phyloP scores from a whole-genome alignment of 2,797 vertebrate species.

The Caiman crocodilus region DNA sequence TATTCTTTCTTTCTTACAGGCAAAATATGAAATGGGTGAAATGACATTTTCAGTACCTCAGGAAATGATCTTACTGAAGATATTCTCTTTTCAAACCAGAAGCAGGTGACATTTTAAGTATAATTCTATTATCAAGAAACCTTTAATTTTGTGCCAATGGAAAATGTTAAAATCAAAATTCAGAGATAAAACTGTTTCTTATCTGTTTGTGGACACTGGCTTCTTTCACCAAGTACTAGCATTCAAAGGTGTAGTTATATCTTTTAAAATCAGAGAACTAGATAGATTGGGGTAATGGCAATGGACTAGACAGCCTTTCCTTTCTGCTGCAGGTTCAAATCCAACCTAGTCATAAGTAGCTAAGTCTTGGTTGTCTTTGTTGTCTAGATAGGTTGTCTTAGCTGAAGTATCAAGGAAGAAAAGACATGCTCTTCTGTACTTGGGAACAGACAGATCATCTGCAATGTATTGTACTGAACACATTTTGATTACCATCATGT shows the following conservation, averaged over 20 bases:
- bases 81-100: background rate
- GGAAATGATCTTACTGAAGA: background rate
- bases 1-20: too few species aligned
- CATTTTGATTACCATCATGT: too few species aligned
- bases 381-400: background rate
- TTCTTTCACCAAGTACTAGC: background rate
- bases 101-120: background rate
- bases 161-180: conserved; percentile 8
- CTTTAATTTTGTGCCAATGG: background rate
- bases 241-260: conserved; percentile 2
- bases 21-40: background rate
- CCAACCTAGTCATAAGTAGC: background rate
- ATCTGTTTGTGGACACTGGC: background rate
- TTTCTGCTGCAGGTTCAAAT: conserved; percentile 1
- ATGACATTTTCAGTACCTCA: background rate
- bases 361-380: background rate
- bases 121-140: background rate
- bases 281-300: background rate
- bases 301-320: background rate
- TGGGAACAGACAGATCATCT: background rate
- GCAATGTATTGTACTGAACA: too few species aligned
- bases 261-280: background rate
- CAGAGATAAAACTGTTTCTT: background rate
- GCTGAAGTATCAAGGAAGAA: background rate
- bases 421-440: background rate